Evolutionary conservation across 2,888 invertebrate genomes (phyloP), one percentile per base, ranked within the genome.

Genomic region (Celastrina argiolus): DNA sequence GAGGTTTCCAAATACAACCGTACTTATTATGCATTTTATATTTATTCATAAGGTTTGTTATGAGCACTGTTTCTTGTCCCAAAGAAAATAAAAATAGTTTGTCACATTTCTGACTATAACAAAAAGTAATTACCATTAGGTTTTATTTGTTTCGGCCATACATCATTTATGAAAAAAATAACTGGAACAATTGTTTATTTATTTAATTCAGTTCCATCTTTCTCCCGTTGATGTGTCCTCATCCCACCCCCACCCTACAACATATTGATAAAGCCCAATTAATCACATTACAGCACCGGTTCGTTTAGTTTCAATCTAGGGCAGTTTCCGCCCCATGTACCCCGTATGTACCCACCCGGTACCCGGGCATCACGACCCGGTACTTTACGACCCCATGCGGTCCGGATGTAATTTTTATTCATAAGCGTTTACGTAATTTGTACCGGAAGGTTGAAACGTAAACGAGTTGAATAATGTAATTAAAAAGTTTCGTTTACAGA

Each of bases 251-350:
- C 8, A 36, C 36, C 36, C 36, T 36, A 36, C 36, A 22, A 51
- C 58, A 31, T 58, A 58, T 58, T 58, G 31, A 14, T 31, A 31
- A 16, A 18, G 26, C 18, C 12, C 18, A 61, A 61, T 61, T 61
- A 61, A 61, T 61, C 39, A 39, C 61, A 39, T 39, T 36, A 22
- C 18, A 18, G 18, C 2, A 39, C 7, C 61, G 61, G 61, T 61
- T 61, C 61, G 61, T 61, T 61, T 61, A 36, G 61, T 61, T 61
- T 61, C 39, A 61, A 61, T 61, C 61, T 61, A n/a, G n/a, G 61
- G 18, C 61, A 36, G 34, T 61, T 61, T 36, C 34, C 61, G 26
- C 61, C 22, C 61, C 34, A 61, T 61, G 36, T 61, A 34, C 34
- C 61, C 36, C n/a, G n/a, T n/a, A n/a, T n/a, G n/a, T n/a, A n/a